Evolutionary conservation across 1,140 invertebrate species (phyloP).

Genomic region (Cheumatopsyche charites): DNA sequence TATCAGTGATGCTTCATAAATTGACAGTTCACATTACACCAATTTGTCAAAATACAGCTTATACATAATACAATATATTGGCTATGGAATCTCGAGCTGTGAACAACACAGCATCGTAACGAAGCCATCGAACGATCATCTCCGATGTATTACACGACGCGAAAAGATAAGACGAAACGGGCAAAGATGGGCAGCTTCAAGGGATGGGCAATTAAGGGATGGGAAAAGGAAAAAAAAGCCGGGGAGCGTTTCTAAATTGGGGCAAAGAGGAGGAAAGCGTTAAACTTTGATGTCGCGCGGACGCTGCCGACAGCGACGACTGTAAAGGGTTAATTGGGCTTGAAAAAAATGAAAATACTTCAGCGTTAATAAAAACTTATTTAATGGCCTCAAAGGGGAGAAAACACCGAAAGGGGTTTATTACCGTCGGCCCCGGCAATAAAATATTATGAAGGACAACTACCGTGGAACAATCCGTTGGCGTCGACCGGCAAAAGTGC

Average conservation of each 20-base stretch:
- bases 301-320: constrained; percentile 15
- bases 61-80: too few species aligned
- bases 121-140: too few species aligned
- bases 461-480: constrained; percentile 13
- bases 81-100: too few species aligned
- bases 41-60: too few species aligned
- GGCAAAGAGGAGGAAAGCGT: background rate
- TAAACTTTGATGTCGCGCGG: constrained; percentile 13
- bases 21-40: too few species aligned
- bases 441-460: constrained; percentile 27
- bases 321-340: constrained; percentile 26
- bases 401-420: constrained; percentile 16
- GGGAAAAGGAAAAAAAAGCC: background rate
- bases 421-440: constrained; percentile 7
- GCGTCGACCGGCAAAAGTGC: too few species aligned
- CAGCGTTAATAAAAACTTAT: constrained; percentile 25
- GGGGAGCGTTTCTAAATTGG: background rate
- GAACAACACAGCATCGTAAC: too few species aligned
- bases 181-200: too few species aligned
- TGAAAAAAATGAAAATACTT: constrained; percentile 27
- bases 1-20: too few species aligned
- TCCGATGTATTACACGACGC: too few species aligned
- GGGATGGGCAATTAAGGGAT: background rate
- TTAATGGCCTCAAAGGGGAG: constrained; percentile 22
- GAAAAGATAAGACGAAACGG: too few species aligned